These are phyloP conservation scores for Shargacucullia verbasci DNA, from an alignment of 2,888 invertebrate genomes.

Conservation along the genomic window DNA sequence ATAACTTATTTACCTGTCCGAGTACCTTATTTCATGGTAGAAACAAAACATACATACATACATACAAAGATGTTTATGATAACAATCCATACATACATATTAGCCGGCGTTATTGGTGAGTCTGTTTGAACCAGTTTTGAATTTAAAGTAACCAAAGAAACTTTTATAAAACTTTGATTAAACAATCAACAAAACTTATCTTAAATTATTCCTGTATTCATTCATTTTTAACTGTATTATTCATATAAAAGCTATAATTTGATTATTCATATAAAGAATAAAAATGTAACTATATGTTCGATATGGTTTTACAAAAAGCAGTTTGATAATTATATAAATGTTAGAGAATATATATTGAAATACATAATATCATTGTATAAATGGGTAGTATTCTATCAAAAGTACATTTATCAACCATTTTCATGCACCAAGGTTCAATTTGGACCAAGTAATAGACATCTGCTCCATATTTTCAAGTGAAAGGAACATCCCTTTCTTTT, in stretches of 20 bases:
- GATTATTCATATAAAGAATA: slow-evolving; percentile 7
- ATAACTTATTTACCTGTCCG: no score
- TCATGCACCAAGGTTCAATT: slow-evolving; percentile 35
- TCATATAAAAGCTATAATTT: not conserved
- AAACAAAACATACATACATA: no score
- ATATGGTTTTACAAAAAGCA: no score
- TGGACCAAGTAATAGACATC: slow-evolving; percentile 36
- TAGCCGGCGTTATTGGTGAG: no score
- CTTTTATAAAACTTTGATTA: not conserved
- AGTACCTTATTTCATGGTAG: no score
- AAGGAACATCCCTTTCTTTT: slow-evolving; percentile 43
- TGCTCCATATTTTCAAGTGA: slow-evolving; percentile 22
- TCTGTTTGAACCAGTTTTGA: no score
- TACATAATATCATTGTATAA: not conserved
- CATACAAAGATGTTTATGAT: no score
- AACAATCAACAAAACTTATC: slow-evolving; percentile 6
- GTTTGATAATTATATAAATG: not conserved
- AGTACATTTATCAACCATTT: slow-evolving; percentile 39
- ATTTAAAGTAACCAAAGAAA: no score
- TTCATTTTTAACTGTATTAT: no score
- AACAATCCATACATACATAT: no score
- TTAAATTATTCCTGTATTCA: no score
- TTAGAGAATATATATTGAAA: slow-evolving; percentile 4
- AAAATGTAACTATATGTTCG: not conserved
- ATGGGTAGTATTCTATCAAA: not conserved